Evolutionary conservation across 2,797 vertebrate genomes (phyloP).

Genomic region (Eulemur coronatus): DNA sequence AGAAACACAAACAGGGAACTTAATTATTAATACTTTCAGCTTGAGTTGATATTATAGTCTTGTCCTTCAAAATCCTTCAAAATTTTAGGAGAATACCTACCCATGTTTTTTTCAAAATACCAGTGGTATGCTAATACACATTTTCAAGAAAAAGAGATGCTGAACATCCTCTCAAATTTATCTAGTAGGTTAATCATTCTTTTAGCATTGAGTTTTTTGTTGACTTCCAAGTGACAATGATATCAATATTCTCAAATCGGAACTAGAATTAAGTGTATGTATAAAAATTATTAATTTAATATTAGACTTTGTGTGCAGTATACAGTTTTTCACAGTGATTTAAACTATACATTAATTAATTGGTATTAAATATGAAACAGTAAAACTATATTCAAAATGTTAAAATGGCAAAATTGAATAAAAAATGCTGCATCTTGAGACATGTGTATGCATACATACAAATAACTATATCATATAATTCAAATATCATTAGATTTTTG

Average conservation of each 20-base stretch:
- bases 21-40: not conserved
- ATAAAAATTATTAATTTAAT: not conserved
- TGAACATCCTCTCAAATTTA: constrained; percentile 33
- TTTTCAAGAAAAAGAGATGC: not conserved
- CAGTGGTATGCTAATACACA: not conserved
- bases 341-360: not conserved
- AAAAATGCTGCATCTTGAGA: not conserved
- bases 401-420: not conserved
- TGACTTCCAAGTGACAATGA: not conserved
- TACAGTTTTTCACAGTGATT: not conserved
- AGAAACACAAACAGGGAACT: not conserved
- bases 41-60: not conserved
- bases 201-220: not conserved
- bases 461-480: not conserved
- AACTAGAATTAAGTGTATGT: not conserved
- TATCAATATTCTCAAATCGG: not conserved
- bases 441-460: not conserved
- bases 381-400: not conserved
- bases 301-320: not conserved
- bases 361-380: not conserved
- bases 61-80: not conserved
- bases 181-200: constrained; percentile 1
- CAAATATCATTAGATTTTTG: not conserved
- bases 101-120: not conserved
- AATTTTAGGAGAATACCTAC: not conserved